phyloP scores from a whole-genome alignment of 1,140 invertebrate genomes.

The Cotesia glomerata region DNA sequence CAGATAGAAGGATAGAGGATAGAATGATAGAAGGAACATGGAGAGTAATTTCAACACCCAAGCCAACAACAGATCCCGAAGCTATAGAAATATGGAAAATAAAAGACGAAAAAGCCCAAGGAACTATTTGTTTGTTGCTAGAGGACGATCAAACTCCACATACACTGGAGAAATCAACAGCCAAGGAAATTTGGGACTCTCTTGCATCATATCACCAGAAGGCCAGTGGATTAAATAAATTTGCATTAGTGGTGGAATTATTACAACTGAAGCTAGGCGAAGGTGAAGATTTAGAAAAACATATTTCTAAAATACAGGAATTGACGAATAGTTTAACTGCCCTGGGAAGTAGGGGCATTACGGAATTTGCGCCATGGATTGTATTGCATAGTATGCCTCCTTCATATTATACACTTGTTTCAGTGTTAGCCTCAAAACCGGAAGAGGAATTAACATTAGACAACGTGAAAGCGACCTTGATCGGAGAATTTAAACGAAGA shows the following conservation, averaged over 20 bases:
- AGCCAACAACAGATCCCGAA: neutral
- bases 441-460: neutral
- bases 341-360: neutral
- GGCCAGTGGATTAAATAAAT: neutral
- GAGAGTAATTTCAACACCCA: neutral
- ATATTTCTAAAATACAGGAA: neutral
- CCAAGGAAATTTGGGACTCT: slow-evolving; percentile 2
- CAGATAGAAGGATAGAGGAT: no score
- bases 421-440: neutral
- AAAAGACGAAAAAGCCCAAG: neutral
- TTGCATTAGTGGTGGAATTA: neutral
- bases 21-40: neutral
- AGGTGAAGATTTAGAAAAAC: slow-evolving; percentile 11
- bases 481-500: slow-evolving; percentile 1
- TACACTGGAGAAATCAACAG: neutral
- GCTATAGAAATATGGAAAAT: neutral
- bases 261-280: neutral
- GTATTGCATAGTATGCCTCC: neutral
- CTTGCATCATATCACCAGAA: neutral
- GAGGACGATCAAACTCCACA: neutral
- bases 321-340: neutral
- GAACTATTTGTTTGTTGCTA: no score
- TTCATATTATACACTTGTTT: neutral
- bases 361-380: neutral
- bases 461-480: slow-evolving; percentile 5